Evolutionary conservation across 92 coral and sea anemone species (phyloP).

Genomic region (Desmophyllum pertusum): DNA sequence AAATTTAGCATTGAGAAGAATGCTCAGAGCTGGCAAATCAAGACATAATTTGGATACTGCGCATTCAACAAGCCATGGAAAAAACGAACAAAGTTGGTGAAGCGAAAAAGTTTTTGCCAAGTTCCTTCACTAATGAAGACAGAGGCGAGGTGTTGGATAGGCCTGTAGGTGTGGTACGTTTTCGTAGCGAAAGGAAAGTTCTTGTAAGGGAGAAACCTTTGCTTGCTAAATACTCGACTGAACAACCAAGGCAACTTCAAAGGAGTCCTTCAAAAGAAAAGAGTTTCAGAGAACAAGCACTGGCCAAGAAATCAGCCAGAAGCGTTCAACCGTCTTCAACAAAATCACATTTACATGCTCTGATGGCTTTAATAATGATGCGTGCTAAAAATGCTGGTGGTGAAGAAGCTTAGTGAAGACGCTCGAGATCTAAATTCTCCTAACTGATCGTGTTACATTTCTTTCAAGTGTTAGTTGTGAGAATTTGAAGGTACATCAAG

Average conservation of each 20-base stretch:
- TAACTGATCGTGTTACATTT: not conserved
- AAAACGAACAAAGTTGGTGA: not conserved
- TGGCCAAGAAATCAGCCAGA: constrained; percentile 10
- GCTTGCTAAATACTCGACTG: not conserved
- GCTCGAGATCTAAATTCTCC: not conserved
- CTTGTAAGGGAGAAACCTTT: not conserved
- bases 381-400: constrained; percentile 66
- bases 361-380: constrained; percentile 56
- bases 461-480: not conserved
- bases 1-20: constrained; percentile 2
- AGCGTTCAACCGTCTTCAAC: not conserved
- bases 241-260: not conserved
- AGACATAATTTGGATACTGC: not conserved
- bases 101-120: not conserved
- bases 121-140: not conserved
- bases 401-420: constrained; percentile 6
- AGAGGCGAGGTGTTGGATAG: not conserved
- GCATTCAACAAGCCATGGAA: not conserved
- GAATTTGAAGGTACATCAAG: not conserved
- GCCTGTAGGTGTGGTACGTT: not conserved
- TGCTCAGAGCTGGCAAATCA: constrained; percentile 22
- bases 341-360: constrained; percentile 33
- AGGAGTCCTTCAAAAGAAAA: constrained; percentile 28
- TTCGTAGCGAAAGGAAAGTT: not conserved
- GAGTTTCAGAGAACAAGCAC: constrained; percentile 19